Conservation (phyloP, 2,113 vertebrate genomes). For the Sylvia atricapilla region DNA sequence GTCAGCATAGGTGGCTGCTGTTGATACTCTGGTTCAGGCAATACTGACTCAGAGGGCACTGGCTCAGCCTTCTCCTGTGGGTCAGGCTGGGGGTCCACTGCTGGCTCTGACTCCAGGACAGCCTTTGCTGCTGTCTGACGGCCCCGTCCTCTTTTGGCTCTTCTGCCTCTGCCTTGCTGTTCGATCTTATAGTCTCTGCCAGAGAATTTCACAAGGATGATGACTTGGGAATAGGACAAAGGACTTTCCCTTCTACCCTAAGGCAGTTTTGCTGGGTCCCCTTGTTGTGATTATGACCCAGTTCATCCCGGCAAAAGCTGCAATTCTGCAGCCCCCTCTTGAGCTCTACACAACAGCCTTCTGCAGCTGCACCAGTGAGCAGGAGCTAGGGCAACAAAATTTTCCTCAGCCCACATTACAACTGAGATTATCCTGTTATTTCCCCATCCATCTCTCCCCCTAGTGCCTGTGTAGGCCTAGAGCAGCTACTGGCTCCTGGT, state of each 20-base stretch:
- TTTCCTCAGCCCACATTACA: background rate
- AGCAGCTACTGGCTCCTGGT: background rate
- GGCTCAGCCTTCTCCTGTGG: background rate
- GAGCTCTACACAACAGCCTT: background rate
- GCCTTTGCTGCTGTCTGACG: background rate
- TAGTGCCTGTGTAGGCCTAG: background rate
- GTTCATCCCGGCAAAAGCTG: background rate
- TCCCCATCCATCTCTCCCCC: fast-evolving
- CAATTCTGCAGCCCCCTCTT: background rate
- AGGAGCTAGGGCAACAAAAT: background rate
- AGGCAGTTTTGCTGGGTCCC: background rate
- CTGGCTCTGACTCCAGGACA: background rate
- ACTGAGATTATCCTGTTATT: background rate
- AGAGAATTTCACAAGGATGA: background rate
- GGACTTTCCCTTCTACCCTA: background rate
- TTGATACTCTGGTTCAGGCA: background rate
- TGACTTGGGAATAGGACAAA: background rate
- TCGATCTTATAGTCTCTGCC: conserved; percentile 48
- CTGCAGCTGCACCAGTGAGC: fast-evolving
- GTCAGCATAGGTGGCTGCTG: background rate
- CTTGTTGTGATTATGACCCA: fast-evolving
- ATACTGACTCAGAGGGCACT: fast-evolving
- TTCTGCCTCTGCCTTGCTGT: conserved; percentile 12
- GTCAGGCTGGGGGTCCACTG: background rate
- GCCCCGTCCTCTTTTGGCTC: background rate